These are phyloP conservation scores for Porites australiensis DNA, from an alignment of 64 coral and sea anemone species.

Conservation along the genomic window DNA sequence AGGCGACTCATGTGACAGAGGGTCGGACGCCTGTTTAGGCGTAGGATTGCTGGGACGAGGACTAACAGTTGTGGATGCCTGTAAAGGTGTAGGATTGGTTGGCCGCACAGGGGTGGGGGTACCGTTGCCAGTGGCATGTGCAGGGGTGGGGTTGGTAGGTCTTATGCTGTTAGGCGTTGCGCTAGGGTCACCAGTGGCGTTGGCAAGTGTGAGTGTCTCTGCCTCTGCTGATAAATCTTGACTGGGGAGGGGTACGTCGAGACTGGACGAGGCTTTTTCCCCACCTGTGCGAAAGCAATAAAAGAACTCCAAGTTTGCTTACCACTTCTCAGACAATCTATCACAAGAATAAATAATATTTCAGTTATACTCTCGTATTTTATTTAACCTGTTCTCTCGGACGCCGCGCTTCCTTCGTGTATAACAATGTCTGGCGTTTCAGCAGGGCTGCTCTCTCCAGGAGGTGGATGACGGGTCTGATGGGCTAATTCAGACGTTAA, in stretches of 20 bases:
- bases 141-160: conserved; percentile 96
- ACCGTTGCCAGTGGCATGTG: conserved; percentile 82
- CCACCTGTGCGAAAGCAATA: neutral
- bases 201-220: conserved; percentile 27
- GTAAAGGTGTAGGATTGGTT: conserved; percentile 84
- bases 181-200: conserved; percentile 3
- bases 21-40: conserved; percentile 44
- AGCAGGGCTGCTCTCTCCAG: conserved; percentile 66
- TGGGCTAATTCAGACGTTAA: conserved; percentile 83
- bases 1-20: conserved; percentile 52
- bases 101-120: conserved; percentile 89
- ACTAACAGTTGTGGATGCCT: conserved; percentile 70
- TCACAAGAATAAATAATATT: neutral
- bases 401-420: neutral
- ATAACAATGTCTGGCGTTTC: conserved; percentile 63
- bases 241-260: neutral
- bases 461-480: conserved; percentile 92
- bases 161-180: conserved; percentile 81
- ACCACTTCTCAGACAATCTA: too few relatives aligned
- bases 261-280: conserved; percentile 6
- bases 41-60: conserved; percentile 90
- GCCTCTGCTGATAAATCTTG: neutral
- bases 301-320: neutral
- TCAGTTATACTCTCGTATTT: neutral
- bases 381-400: conserved; percentile 17